Conservation (phyloP, 2,797 vertebrate genomes). For the Phrynocephalus guinanensis region DNA sequence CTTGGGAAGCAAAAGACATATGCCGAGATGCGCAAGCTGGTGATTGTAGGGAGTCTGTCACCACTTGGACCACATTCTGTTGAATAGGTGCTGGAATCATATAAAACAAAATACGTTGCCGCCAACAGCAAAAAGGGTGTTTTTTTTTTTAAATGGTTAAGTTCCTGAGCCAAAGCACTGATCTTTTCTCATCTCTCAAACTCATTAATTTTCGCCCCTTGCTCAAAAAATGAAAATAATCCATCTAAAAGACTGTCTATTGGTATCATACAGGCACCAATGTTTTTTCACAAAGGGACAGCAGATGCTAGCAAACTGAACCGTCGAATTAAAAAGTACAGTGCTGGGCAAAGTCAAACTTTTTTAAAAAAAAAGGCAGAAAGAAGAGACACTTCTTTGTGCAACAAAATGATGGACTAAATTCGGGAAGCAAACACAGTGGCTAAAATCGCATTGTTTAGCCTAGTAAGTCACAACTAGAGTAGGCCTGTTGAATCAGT, state of each 20-base stretch:
- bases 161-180: conserved; percentile 63
- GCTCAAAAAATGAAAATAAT: conserved; percentile 61
- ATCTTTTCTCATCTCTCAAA: conserved; percentile 59
- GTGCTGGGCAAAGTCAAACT: conserved; percentile 69
- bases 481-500: too few species aligned
- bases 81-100: conserved; percentile 69
- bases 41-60: conserved; percentile 62
- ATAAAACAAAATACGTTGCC: conserved; percentile 60
- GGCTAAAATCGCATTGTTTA: too few species aligned
- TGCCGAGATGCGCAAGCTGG: conserved; percentile 57
- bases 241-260: conserved; percentile 69
- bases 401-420: conserved; percentile 69
- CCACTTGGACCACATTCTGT: conserved; percentile 72
- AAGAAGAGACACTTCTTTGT: conserved; percentile 60
- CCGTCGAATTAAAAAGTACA: conserved; percentile 72
- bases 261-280: conserved; percentile 42
- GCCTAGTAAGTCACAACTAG: too few species aligned
- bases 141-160: conserved; percentile 43
- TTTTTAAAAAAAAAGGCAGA: conserved; percentile 69
- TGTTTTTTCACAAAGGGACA: conserved; percentile 67
- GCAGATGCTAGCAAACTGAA: conserved; percentile 73
- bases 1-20: conserved; percentile 65
- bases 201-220: conserved; percentile 70
- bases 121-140: conserved; percentile 1
- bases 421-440: conserved; percentile 67